Evolutionary conservation across 2,888 invertebrate species (phyloP).

Genomic region (Habroteleia sp.): DNA sequence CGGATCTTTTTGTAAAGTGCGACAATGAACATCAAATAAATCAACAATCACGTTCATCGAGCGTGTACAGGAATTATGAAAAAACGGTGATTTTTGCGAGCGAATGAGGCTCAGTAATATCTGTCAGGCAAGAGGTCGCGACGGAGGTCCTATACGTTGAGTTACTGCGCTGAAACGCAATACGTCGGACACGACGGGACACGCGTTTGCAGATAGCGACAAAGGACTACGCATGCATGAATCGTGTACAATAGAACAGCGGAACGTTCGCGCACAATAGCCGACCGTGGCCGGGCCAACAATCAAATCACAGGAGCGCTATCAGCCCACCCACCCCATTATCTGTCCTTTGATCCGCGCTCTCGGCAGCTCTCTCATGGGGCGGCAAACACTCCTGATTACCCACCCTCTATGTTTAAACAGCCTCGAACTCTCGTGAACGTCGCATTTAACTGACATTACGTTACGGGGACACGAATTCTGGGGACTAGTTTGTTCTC

Average conservation of each 20-base stretch:
- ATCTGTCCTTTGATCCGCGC: conserved; percentile 76
- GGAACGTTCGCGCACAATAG: conserved; percentile 78
- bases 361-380: conserved; percentile 70
- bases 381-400: conserved; percentile 80
- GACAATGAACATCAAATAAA: conserved; percentile 32
- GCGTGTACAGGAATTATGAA: neutral
- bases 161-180: conserved; percentile 49
- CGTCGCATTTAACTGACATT: conserved; percentile 60
- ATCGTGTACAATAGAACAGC: conserved; percentile 71
- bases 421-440: conserved; percentile 66
- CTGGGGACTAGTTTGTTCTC: conserved; percentile 49
- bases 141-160: conserved; percentile 1
- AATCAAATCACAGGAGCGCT: conserved; percentile 79
- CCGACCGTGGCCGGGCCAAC: conserved; percentile 79
- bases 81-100: conserved; percentile 7
- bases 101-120: conserved; percentile 36
- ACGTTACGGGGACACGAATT: conserved; percentile 53
- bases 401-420: conserved; percentile 74
- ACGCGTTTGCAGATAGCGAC: conserved; percentile 42
- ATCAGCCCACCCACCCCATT: conserved; percentile 73
- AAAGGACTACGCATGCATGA: conserved; percentile 41
- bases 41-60: neutral
- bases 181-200: conserved; percentile 32
- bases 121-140: conserved; percentile 27
- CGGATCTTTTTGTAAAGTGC: neutral